phyloP scores from a whole-genome alignment of 2,113 vertebrate species.

The Eclectus roratus region DNA sequence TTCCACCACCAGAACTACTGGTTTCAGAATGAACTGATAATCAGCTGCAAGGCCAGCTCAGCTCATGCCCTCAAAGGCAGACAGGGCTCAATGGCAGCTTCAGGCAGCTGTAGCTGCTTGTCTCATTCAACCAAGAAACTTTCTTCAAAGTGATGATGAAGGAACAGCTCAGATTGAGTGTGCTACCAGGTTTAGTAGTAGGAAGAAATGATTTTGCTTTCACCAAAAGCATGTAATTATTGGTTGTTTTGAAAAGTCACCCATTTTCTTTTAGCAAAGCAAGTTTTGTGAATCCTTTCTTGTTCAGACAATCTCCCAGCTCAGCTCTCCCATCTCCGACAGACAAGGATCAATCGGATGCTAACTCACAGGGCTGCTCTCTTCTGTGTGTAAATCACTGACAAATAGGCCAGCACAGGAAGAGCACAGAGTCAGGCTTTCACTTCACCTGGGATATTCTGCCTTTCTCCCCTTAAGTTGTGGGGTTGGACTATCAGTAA shows the following conservation, averaged over 20 bases:
- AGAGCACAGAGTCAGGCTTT: background rate
- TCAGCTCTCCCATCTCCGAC: background rate
- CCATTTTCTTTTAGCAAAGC: background rate
- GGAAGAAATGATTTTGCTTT: background rate
- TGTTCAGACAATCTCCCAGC: background rate
- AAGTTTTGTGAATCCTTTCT: background rate
- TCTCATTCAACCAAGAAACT: background rate
- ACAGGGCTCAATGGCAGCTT: background rate
- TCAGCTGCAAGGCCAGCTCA: background rate
- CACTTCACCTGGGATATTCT: background rate
- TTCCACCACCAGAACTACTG: background rate
- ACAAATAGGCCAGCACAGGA: background rate
- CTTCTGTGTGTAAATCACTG: background rate
- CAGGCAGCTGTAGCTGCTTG: background rate
- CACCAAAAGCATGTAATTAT: background rate
- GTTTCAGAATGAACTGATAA: background rate
- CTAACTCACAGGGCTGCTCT: background rate
- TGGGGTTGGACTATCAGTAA: background rate
- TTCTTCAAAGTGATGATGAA: background rate
- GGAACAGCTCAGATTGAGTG: background rate
- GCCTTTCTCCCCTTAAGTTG: background rate
- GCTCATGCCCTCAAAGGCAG: background rate
- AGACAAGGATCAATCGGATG: background rate
- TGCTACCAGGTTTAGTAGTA: background rate
- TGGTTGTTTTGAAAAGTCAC: background rate